Percentiles rank a stretch among this genome's conserved stretches.
Conservation (phyloP, 2,888 invertebrate genomes). For the Phymatocera aterrima region DNA sequence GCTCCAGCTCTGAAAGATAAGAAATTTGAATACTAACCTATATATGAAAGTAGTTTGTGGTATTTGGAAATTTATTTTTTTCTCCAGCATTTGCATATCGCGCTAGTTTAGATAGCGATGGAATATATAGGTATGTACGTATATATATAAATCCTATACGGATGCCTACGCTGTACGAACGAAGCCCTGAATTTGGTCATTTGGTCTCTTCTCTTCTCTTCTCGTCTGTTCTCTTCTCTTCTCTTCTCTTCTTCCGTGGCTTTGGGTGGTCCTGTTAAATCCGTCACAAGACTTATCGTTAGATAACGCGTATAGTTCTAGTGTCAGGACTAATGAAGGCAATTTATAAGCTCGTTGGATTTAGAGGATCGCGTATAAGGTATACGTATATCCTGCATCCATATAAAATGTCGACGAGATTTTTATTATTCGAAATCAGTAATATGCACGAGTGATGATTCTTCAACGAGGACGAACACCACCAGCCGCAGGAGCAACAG, state of each 20-base stretch:
- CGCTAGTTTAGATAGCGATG: conserved; percentile 36
- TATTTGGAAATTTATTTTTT: conserved; percentile 1
- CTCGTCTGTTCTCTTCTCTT: too few species aligned
- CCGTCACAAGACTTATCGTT: conserved; percentile 36
- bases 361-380: neutral
- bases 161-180: neutral
- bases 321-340: conserved; percentile 36
- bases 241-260: conserved; percentile 5
- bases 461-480: too few species aligned
- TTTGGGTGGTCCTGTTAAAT: conserved; percentile 43
- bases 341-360: conserved; percentile 31
- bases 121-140: too few species aligned
- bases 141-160: too few species aligned
- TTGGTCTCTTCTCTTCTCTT: too few species aligned
- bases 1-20: too few species aligned
- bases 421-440: too few species aligned
- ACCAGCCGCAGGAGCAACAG: too few species aligned
- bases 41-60: neutral
- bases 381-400: neutral
- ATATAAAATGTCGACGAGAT: neutral
- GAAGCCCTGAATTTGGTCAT: conserved; percentile 36
- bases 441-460: too few species aligned
- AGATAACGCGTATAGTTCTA: conserved; percentile 5
- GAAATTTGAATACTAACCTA: too few species aligned
- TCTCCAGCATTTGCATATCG: conserved; percentile 30